A percentile compares a stretch with the other conserved stretches of the same genome.
phyloP scores from a whole-genome alignment of 2,797 vertebrate species.

The Mus minutoides region DNA sequence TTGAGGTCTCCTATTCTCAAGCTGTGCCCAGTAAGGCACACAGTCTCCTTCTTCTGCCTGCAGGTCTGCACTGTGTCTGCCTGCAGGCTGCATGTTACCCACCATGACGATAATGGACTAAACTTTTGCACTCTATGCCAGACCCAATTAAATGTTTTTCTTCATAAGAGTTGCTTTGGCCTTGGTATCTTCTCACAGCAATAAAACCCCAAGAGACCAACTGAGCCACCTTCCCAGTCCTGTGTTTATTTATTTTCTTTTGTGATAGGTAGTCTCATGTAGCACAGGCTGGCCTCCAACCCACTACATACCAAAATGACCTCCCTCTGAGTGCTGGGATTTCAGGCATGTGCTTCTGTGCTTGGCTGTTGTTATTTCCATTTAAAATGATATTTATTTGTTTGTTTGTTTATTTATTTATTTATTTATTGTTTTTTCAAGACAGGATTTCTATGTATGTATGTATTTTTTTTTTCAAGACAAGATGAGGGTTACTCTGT shows the following conservation, averaged over 20 bases:
- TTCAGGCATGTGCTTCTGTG: background rate
- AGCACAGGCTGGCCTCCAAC: background rate
- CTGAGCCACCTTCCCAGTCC: background rate
- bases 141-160: background rate
- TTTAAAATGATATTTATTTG: background rate
- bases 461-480: too few species aligned
- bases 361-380: background rate
- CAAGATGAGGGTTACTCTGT: background rate
- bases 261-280: background rate
- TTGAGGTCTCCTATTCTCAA: background rate
- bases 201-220: background rate
- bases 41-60: background rate
- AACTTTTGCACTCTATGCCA: background rate
- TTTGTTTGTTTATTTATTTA: too few species aligned
- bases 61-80: background rate
- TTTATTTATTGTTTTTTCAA: background rate
- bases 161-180: background rate
- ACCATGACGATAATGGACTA: background rate
- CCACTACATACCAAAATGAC: background rate
- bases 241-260: background rate
- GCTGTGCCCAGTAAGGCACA: background rate
- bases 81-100: background rate
- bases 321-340: background rate
- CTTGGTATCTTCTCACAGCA: background rate
- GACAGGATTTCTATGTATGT: background rate